Evolutionary conservation across 2,113 vertebrate genomes (phyloP).

Genomic region (Phalacrocorax brasilianus): DNA sequence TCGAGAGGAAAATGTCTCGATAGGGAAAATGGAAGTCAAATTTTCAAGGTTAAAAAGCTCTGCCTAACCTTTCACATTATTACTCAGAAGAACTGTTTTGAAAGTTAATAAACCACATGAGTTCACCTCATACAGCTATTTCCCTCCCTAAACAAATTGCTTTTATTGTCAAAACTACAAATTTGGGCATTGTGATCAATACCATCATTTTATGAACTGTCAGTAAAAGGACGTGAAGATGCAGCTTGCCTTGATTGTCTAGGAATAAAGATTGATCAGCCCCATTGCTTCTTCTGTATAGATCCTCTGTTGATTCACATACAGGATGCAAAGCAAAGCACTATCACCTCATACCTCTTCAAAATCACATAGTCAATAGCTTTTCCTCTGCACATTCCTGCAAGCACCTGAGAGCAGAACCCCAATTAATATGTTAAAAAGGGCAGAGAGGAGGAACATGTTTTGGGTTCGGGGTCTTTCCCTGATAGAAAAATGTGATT

Average conservation of each 20-base stretch:
- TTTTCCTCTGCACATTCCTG: not conserved
- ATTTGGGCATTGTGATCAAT: conserved; percentile 60
- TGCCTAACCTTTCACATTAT: not conserved
- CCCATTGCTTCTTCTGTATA: not conserved
- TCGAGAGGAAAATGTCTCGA: not conserved
- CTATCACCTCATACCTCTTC: not conserved
- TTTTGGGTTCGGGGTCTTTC: not conserved
- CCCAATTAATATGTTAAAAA: not conserved
- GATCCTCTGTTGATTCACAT: not conserved
- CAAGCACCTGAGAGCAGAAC: not conserved
- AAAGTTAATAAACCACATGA: conserved; percentile 35
- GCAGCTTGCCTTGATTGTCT: conserved; percentile 45
- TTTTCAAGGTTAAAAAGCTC: conserved; percentile 10
- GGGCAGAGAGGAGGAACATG: not conserved
- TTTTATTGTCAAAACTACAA: conserved; percentile 70
- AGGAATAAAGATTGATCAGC: conserved; percentile 67
- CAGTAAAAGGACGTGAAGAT: conserved; percentile 27
- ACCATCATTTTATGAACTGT: conserved; percentile 41
- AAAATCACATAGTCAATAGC: conserved; percentile 24
- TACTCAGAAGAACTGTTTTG: not conserved
- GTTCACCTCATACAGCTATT: not conserved
- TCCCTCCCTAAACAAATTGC: conserved; percentile 59
- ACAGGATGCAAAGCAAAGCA: not conserved
- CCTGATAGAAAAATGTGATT: not conserved
- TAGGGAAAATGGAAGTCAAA: not conserved